Evolutionary conservation across 2,888 invertebrate species (phyloP), one percentile per base, ranked within the genome.

Genomic region (Malthinus seriepunctatus): DNA sequence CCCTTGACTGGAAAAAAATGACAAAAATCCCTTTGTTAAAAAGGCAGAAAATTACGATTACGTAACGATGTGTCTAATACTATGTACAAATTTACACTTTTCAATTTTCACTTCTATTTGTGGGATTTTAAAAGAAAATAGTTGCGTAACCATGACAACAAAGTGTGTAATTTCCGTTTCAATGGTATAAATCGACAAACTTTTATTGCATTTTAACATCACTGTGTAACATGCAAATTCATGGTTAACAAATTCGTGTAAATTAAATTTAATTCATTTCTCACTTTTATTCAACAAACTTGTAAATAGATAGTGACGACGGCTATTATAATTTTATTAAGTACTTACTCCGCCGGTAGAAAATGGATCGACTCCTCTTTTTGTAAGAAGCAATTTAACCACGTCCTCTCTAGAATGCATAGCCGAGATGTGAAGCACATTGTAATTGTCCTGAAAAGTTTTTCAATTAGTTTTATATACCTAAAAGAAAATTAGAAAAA

Each of bases 381-480:
- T 93, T 52, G 89, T 87, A 53, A 98, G 82, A 44, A 99, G 83
- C 50, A 94, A 81, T 74, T 95, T 93, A 73, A 98, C 91, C 74
- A 96, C 92, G 77, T 98, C 97, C 78, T 97, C 97, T 69, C 95
- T 85, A 52, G 95, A 93, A 79, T 93, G 91, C 89, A 94, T 92
- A 15, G 96, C 93, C 9, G 97, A 93, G 78, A 96, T 91, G 80
- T 98, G 97, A 51, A 97, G 86, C 32, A 91, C 94, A 81, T 95
- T 97, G 82, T 93, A 91, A 78, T 95, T 95, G 79, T 98, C 98
- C 97, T 98, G 84, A 15, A 81, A 81, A n/a, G n/a, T n/a, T n/a
- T n/a, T n/a, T n/a, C n/a, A n/a, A n/a, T n/a, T n/a, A n/a, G n/a
- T n/a, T n/a, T n/a, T n/a, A n/a, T n/a, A n/a, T n/a, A n/a, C n/a